These are phyloP conservation scores for Elmis aenea DNA, from an alignment of 2,888 invertebrate species.

Conservation along the genomic window DNA sequence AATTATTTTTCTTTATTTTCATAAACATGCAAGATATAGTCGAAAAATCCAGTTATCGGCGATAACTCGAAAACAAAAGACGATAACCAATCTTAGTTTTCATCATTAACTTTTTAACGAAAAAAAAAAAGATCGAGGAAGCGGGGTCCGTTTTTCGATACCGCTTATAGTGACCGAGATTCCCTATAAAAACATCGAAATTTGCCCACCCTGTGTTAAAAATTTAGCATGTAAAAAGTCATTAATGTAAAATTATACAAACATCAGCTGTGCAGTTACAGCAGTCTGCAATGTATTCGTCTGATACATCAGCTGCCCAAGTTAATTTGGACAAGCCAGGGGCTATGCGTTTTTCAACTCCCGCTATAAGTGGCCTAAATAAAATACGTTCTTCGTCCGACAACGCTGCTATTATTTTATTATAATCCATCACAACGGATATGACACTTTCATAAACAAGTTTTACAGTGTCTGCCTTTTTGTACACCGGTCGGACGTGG, in stretches of 20 bases:
- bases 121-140: too few relatives aligned
- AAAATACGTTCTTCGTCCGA: conserved; percentile 71
- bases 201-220: too few relatives aligned
- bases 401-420: conserved; percentile 70
- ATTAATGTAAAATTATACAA: conserved; percentile 20
- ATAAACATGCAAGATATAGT: too few relatives aligned
- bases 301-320: conserved; percentile 69
- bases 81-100: too few relatives aligned
- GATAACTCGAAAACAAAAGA: too few relatives aligned
- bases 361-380: conserved; percentile 68
- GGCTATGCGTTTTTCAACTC: conserved; percentile 61
- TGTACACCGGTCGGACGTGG: conserved; percentile 60
- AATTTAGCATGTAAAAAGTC: too few relatives aligned
- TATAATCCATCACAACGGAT: conserved; percentile 69
- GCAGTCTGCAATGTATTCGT: conserved; percentile 68
- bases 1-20: too few relatives aligned
- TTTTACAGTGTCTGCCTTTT: conserved; percentile 54
- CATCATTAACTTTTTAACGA: too few relatives aligned
- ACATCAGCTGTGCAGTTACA: conserved; percentile 62
- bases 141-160: too few relatives aligned
- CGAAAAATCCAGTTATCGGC: too few relatives aligned
- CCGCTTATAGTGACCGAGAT: too few relatives aligned
- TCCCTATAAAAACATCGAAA: too few relatives aligned
- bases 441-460: conserved; percentile 67
- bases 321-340: conserved; percentile 68